phyloP scores from a whole-genome alignment of 2,797 vertebrate species.

The Etheostoma perlongum region DNA sequence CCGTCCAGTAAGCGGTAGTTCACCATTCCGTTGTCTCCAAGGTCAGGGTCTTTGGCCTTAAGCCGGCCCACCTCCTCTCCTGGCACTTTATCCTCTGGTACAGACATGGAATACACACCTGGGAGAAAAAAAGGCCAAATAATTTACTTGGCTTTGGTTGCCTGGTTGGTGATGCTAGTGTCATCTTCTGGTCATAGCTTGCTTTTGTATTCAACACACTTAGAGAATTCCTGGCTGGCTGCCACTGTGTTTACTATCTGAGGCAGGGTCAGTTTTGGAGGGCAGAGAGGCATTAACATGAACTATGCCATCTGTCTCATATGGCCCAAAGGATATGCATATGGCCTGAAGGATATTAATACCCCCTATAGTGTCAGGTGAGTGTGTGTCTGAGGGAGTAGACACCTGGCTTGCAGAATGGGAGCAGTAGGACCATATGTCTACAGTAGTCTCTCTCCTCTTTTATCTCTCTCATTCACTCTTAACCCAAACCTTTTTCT shows the following conservation, averaged over 20 bases:
- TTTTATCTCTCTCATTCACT: conserved; percentile 12
- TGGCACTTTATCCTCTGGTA: conserved; percentile 89
- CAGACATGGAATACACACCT: conserved; percentile 94
- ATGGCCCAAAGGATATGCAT: conserved; percentile 37
- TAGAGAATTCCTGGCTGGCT: conserved; percentile 47
- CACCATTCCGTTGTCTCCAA: conserved; percentile 94
- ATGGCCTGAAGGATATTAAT: conserved; percentile 70
- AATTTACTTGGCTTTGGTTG: neutral
- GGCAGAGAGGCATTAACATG: conserved; percentile 65
- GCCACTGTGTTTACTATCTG: conserved; percentile 67
- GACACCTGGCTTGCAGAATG: conserved; percentile 68
- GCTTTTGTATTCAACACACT: conserved; percentile 43
- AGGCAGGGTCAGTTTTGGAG: conserved; percentile 67
- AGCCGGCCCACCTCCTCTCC: conserved; percentile 87
- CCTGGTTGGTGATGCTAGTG: conserved; percentile 9
- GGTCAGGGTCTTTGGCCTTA: conserved; percentile 96
- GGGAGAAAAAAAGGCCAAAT: neutral
- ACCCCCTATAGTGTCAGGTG: conserved; percentile 66
- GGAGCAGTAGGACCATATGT: conserved; percentile 73
- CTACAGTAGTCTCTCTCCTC: conserved; percentile 10
- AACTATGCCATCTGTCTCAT: conserved; percentile 73
- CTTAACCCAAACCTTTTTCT: conserved; percentile 13
- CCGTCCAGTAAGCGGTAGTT: conserved; percentile 93
- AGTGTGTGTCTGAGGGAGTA: conserved; percentile 39
- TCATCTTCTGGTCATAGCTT: conserved; percentile 23